These are phyloP conservation scores for Eueides isabella DNA, from an alignment of 1,140 invertebrate genomes.

Conservation along the genomic window DNA sequence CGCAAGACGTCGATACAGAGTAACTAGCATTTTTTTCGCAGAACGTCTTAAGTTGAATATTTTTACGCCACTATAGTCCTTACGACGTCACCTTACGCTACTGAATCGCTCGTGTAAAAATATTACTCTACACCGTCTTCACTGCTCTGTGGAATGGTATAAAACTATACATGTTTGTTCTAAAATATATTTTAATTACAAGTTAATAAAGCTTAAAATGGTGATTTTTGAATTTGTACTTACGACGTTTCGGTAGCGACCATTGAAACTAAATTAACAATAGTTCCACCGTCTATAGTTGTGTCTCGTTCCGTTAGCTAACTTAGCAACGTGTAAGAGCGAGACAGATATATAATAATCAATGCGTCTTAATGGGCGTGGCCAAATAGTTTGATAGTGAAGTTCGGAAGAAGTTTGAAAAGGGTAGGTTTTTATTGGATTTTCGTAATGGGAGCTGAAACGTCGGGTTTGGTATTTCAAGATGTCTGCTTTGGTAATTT, in stretches of 20 bases:
- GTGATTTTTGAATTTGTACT: not conserved
- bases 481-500: conserved; percentile 44
- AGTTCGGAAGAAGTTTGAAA: conserved; percentile 75
- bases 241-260: conserved; percentile 40
- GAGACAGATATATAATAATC: conserved; percentile 50
- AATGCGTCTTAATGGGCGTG: conserved; percentile 56
- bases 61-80: conserved; percentile 79
- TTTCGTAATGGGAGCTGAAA: conserved; percentile 54
- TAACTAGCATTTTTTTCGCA: conserved; percentile 73
- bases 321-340: conserved; percentile 43
- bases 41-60: conserved; percentile 78
- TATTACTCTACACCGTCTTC: conserved; percentile 62
- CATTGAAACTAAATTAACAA: conserved; percentile 76
- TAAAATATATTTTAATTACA: not conserved
- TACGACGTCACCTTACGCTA: conserved; percentile 71
- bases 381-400: conserved; percentile 74
- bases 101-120: conserved; percentile 80
- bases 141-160: not conserved
- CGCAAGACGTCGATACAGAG: conserved; percentile 78
- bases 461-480: conserved; percentile 47
- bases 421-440: conserved; percentile 75
- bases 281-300: conserved; percentile 55
- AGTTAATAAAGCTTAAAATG: conserved; percentile 32
- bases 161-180: not conserved
- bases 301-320: conserved; percentile 53